Evolutionary conservation across 1,140 invertebrate genomes (phyloP), one percentile per base, ranked within the genome.

Genomic region (Achatina immaculata): DNA sequence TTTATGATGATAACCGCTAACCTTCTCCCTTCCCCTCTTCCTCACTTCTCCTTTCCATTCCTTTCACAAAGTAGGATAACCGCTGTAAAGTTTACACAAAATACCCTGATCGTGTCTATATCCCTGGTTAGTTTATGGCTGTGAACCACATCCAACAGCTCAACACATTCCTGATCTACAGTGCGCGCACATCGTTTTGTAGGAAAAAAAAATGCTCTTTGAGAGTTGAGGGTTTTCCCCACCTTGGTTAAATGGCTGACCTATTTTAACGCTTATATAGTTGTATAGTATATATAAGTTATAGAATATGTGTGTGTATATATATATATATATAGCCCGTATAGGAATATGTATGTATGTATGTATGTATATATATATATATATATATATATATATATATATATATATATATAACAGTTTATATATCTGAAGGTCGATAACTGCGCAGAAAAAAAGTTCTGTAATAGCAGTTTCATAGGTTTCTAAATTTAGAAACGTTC

Each of bases 311-410:
- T 51, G 24, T 51, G 24, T 51, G 24, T 51, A 51, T 51, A 51
- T 51, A 51, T 51, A 51, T 51, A 51, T 51, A 51, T 51, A 51
- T 51, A 51, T 51, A 51, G n/a, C n/a, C n/a, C 24, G 24, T 51
- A 51, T 51, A 51, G 11, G 24, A 14, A 51, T 51, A 51, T 51
- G 24, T 51, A 51, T 51, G 24, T 51, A 51, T 51, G 24, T 51
- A 66, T 14, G 7, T 14, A 66, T 66, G 31, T 19, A 66, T 66
- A 66, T 66, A 66, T 66, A 66, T 66, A 71, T 71, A 71, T 19
- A 38, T 38, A 71, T 38, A 71, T 71, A 42, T 71, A 71, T 71
- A 71, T 71, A 71, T 71, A 71, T 71, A 71, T 71, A 71, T 71
- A 71, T 71, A 71, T 71, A 71, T 71, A 71, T 71, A 71, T 71